Evolutionary conservation across 2,888 invertebrate species (phyloP).

Genomic region (Nemurella pictetii): DNA sequence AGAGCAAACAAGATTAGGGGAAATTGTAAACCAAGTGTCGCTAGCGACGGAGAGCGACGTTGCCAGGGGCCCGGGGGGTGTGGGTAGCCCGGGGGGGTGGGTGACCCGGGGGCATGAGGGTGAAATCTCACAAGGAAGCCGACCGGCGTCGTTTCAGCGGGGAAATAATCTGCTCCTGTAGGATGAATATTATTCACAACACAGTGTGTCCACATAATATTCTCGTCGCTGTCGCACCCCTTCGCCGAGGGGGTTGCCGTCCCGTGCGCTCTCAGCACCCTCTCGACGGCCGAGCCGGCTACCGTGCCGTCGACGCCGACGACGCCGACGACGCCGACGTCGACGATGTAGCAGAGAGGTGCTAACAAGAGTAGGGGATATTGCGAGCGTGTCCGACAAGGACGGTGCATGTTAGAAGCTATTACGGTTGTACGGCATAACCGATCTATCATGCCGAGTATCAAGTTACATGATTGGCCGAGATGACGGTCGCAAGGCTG

Average conservation of each 20-base stretch:
- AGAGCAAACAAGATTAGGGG: constrained; percentile 15
- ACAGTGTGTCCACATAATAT: constrained; percentile 19
- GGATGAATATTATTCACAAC: constrained; percentile 17
- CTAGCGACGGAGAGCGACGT: not conserved
- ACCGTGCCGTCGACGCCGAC: constrained; percentile 53
- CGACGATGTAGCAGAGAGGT: constrained; percentile 31
- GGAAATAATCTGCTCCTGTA: constrained; percentile 26
- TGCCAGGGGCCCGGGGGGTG: no score
- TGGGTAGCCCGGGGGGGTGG: not conserved
- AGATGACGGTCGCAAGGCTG: constrained; percentile 40
- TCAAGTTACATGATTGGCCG: constrained; percentile 44
- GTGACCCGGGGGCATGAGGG: not conserved
- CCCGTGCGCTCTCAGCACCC: constrained; percentile 8
- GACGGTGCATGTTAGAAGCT: constrained; percentile 37
- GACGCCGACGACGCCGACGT: not conserved
- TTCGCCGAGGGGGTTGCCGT: not conserved
- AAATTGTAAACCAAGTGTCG: constrained; percentile 36
- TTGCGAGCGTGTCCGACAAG: constrained; percentile 39
- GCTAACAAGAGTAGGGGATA: constrained; percentile 38
- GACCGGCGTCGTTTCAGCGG: constrained; percentile 8
- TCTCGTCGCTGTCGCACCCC: not conserved
- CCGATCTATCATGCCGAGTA: constrained; percentile 44
- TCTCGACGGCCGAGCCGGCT: constrained; percentile 47
- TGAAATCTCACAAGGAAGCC: not conserved
- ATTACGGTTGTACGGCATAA: constrained; percentile 44